Conservation (phyloP, 1,140 invertebrate species). For the Brachionus rotundiformis region DNA sequence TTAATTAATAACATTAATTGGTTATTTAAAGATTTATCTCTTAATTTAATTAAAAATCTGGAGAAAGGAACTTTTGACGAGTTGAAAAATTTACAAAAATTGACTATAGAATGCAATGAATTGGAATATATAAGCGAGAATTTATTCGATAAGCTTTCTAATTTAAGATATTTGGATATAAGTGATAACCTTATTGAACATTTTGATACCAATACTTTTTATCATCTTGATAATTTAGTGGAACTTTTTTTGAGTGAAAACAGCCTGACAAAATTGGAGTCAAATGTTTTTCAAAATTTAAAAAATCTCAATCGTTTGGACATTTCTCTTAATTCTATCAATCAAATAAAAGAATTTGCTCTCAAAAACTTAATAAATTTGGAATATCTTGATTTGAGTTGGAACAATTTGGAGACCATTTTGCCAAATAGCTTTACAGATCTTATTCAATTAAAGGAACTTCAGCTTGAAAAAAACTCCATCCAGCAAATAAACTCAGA, state of each 20-base stretch:
- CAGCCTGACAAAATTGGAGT: background rate
- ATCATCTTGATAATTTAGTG: background rate
- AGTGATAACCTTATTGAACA: background rate
- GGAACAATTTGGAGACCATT: background rate
- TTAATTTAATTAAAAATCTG: slow-evolving; percentile 4
- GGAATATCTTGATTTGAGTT: background rate
- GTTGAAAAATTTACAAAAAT: background rate
- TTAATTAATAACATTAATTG: background rate
- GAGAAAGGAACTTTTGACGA: background rate
- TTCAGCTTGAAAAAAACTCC: slow-evolving; percentile 7
- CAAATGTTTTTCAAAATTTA: background rate
- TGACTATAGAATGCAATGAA: background rate
- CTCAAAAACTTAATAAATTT: slow-evolving; percentile 6
- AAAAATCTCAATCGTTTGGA: background rate
- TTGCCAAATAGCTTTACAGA: background rate
- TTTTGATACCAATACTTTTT: background rate
- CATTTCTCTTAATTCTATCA: background rate
- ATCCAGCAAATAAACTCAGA: background rate
- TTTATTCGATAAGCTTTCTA: background rate
- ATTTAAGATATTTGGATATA: slow-evolving; percentile 7
- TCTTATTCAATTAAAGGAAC: background rate
- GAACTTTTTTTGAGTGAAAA: background rate
- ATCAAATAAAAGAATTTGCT: background rate
- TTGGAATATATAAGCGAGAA: background rate
- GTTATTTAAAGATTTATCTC: background rate